Conservation (phyloP, 2,797 vertebrate genomes). For the Rhinatrema bivittatum region DNA sequence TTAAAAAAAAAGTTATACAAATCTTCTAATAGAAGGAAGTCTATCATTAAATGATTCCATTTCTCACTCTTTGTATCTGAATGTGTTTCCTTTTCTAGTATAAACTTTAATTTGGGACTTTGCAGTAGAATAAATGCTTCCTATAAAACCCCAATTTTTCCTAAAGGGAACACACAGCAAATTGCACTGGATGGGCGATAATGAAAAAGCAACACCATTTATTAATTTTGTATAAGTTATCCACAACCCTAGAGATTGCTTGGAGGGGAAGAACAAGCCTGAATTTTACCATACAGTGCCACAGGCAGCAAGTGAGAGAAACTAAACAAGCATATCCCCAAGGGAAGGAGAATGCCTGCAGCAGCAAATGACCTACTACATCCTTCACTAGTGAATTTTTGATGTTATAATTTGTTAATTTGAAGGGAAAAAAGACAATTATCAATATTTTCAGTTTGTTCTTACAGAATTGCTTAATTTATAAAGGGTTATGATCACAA, state of each 20-base stretch:
- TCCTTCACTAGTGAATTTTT: conserved; percentile 53
- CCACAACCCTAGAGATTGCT: conserved; percentile 45
- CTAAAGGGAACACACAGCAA: conserved; percentile 24
- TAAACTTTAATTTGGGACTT: neutral
- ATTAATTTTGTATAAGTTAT: conserved; percentile 59
- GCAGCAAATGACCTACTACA: conserved; percentile 76
- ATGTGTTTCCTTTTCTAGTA: neutral
- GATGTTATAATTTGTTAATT: conserved; percentile 74
- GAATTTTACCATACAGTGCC: conserved; percentile 74
- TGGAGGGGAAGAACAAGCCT: conserved; percentile 65
- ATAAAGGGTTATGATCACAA: conserved; percentile 58
- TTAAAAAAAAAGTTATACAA: too few species aligned
- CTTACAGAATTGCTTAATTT: conserved; percentile 55
- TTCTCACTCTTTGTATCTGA: too few species aligned
- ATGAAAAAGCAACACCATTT: conserved; percentile 53
- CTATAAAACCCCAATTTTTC: conserved; percentile 4
- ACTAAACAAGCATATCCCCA: conserved; percentile 81
- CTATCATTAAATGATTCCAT: too few species aligned
- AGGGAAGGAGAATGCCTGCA: conserved; percentile 72
- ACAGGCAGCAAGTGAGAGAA: conserved; percentile 73
- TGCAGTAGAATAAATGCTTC: conserved; percentile 1
- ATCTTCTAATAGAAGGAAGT: too few species aligned
- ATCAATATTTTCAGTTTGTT: conserved; percentile 50
- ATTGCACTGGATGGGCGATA: conserved; percentile 38
- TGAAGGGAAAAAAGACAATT: conserved; percentile 52